Evolutionary conservation across 2,113 vertebrate genomes (phyloP).

Genomic region (Thryonomys swinderianus): DNA sequence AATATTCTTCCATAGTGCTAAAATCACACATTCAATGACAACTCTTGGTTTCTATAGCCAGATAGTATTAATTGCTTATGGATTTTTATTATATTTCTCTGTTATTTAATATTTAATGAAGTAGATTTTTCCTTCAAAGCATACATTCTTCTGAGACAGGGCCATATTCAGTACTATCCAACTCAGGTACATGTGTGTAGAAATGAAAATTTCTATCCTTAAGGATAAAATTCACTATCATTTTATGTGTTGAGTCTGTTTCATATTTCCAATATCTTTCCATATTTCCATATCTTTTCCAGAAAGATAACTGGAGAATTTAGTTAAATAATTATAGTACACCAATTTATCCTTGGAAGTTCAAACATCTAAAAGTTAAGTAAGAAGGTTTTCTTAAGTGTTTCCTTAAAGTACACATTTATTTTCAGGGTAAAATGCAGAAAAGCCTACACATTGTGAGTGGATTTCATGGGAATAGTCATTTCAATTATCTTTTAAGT

Average conservation of each 20-base stretch:
- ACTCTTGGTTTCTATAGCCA: background rate
- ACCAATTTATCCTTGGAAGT: background rate
- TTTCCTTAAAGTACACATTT: slow-evolving; percentile 35
- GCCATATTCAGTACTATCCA: background rate
- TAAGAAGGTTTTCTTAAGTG: background rate
- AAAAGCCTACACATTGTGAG: slow-evolving; percentile 18
- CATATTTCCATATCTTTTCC: background rate
- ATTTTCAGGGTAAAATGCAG: slow-evolving; percentile 1
- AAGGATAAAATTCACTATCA: background rate
- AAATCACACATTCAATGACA: background rate
- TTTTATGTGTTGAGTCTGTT: background rate
- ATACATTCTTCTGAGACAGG: background rate
- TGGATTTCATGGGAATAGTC: background rate
- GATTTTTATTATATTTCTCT: background rate
- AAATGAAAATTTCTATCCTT: slow-evolving; percentile 2
- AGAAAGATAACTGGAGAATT: background rate
- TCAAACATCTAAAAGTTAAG: slow-evolving; percentile 25
- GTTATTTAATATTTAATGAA: slow-evolving; percentile 28
- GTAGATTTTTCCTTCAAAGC: background rate
- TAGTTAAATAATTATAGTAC: background rate
- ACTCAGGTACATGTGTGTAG: background rate
- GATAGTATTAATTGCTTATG: background rate
- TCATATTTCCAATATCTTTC: background rate
- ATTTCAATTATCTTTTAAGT: slow-evolving; percentile 52
- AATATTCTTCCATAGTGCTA: background rate